These are phyloP conservation scores for Epinephelus lanceolatus DNA, from an alignment of 2,113 vertebrate species.

Conservation along the genomic window DNA sequence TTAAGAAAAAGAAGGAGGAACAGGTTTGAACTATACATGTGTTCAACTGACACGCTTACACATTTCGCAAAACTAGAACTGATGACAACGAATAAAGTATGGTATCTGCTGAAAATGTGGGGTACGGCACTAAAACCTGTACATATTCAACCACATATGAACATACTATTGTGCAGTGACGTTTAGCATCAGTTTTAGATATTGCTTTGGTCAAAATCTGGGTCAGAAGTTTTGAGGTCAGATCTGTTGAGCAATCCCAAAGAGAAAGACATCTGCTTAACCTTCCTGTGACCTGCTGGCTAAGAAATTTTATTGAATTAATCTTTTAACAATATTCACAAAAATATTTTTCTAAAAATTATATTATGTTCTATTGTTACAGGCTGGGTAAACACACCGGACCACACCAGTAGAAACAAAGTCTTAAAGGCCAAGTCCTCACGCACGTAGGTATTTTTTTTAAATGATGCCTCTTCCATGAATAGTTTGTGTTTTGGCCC, in stretches of 20 bases:
- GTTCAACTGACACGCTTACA: conserved; percentile 22
- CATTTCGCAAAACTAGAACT: conserved; percentile 50
- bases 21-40: not conserved
- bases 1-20: not conserved
- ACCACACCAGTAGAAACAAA: not conserved
- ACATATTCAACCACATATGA: not conserved
- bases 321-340: not conserved
- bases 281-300: not conserved
- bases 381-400: not conserved
- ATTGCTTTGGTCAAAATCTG: not conserved
- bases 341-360: not conserved
- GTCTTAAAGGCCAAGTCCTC: too few relatives aligned
- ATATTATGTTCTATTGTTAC: not conserved
- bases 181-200: not conserved
- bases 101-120: not conserved
- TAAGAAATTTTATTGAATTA: not conserved
- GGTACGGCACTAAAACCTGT: not conserved
- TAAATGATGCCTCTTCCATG: too few relatives aligned
- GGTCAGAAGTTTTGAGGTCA: not conserved
- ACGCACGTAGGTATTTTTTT: too few relatives aligned
- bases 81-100: conserved; percentile 35
- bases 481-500: too few relatives aligned
- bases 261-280: not conserved
- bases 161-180: not conserved
- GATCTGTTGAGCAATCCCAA: not conserved